Conservation (phyloP, 2,797 vertebrate genomes). For the Scolopax rusticola region DNA sequence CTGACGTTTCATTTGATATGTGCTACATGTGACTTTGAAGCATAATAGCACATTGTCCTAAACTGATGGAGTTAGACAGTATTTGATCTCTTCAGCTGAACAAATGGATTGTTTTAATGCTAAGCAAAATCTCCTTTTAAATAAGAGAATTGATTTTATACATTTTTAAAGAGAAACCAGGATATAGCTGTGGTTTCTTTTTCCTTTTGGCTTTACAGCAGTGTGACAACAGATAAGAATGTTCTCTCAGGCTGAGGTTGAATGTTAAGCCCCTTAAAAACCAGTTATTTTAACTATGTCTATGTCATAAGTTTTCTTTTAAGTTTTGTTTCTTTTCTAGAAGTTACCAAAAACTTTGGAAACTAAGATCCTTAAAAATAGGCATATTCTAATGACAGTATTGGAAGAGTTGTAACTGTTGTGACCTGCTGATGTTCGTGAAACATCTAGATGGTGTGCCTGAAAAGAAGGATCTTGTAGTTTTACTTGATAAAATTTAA, state of each 20-base stretch:
- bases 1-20: slow-evolving; percentile 38
- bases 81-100: slow-evolving; percentile 51
- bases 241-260: background rate
- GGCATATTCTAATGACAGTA: background rate
- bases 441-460: background rate
- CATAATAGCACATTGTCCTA: slow-evolving; percentile 65
- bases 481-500: background rate
- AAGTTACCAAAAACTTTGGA: background rate
- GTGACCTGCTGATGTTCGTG: background rate
- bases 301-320: background rate
- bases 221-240: background rate
- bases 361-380: background rate
- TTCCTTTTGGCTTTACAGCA: background rate
- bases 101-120: slow-evolving; percentile 47
- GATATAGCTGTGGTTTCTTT: background rate
- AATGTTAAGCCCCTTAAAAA: background rate
- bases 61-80: slow-evolving; percentile 13
- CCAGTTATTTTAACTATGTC: background rate
- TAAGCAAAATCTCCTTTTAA: slow-evolving; percentile 15
- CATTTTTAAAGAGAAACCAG: background rate
- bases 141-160: background rate
- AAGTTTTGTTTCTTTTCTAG: background rate
- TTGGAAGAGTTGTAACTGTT: background rate
- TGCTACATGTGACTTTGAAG: slow-evolving; percentile 58
- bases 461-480: background rate